Evolutionary conservation across 2,797 vertebrate species (phyloP), one percentile per base, ranked within the genome.

Genomic region (Characodon lateralis): DNA sequence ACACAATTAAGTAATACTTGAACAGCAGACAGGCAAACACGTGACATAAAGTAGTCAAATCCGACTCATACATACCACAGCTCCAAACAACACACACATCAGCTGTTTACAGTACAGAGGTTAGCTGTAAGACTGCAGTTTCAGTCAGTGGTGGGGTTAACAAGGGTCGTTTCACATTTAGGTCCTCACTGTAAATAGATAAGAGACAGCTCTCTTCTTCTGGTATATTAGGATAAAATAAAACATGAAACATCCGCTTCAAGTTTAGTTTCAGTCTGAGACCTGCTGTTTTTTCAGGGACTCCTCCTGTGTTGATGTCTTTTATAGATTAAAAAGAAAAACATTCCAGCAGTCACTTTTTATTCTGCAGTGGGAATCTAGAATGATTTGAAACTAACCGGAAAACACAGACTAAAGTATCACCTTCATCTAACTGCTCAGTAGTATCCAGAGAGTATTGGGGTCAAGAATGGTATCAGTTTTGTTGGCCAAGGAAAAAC

Each of bases 21-120:
- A 96, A 97, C 96, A 96, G 96, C 97, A 96, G 96, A 98, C 96
- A 93, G 96, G 96, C 97, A 95, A 94, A 95, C 92, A 98, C 96
- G 93, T 91, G 77, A 89, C 83, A 58, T 91, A 92, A 87, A 86
- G 85, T 79, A 96, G 85, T 95, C 96, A 94, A 96, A 90, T 87
- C 83, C 41, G 83, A 90, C 93, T 91, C 95, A 95, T 93, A 95
- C 95, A 84, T 83, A 94, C 90, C 83, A 92, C 92, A 85, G 88
- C 86, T 95, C 94, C 85, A 89, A 96, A 97, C 95, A 96, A 13
- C 51, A 97, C 96, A 96, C 96, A 97, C 96, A 96, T 95, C 95
- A 96, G 96, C 89, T 95, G 92, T 92, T 87, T 90, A 93, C 87
- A 85, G 94, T 96, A 96, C 95, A 96, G 95, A 95, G 95, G 93